Evolutionary conservation across 2,797 vertebrate genomes (phyloP).

Genomic region (Rousettus madagascariensis): DNA sequence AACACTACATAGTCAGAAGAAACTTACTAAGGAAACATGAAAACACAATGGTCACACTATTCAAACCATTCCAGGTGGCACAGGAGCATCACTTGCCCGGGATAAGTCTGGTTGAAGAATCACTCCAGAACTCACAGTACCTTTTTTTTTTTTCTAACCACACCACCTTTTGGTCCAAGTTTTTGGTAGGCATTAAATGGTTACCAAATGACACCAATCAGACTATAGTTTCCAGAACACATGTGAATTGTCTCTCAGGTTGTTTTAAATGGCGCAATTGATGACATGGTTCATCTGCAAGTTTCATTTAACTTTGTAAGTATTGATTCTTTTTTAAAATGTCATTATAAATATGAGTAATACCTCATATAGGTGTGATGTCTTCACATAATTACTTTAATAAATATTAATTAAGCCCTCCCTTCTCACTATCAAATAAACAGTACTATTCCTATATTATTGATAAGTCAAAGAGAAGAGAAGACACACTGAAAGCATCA

Average conservation of each 20-base stretch:
- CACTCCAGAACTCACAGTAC: not conserved
- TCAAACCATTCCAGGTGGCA: not conserved
- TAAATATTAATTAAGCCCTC: not conserved
- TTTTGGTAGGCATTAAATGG: not conserved
- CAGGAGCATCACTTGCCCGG: not conserved
- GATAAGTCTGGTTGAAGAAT: not conserved
- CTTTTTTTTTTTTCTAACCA: not conserved
- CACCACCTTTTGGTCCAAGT: not conserved
- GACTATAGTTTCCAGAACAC: not conserved
- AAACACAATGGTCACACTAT: not conserved
- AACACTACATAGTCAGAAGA: not conserved
- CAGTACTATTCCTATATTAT: not conserved
- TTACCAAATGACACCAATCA: not conserved
- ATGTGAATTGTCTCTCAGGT: not conserved
- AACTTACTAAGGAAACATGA: not conserved
- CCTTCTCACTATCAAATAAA: not conserved
- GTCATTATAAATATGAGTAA: conserved; percentile 28
- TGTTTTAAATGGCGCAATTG: not conserved
- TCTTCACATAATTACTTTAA: not conserved
- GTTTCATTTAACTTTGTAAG: conserved; percentile 5
- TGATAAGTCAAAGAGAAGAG: not conserved
- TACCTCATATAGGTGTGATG: not conserved
- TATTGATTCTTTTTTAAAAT: not conserved
- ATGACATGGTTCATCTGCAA: not conserved
- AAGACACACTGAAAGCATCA: not conserved